A percentile compares a stretch with the other conserved stretches of the same genome.
Evolutionary conservation across 53 echinoderm and acorn worm species (phyloP).

Genomic region (Paelopatides confundens): DNA sequence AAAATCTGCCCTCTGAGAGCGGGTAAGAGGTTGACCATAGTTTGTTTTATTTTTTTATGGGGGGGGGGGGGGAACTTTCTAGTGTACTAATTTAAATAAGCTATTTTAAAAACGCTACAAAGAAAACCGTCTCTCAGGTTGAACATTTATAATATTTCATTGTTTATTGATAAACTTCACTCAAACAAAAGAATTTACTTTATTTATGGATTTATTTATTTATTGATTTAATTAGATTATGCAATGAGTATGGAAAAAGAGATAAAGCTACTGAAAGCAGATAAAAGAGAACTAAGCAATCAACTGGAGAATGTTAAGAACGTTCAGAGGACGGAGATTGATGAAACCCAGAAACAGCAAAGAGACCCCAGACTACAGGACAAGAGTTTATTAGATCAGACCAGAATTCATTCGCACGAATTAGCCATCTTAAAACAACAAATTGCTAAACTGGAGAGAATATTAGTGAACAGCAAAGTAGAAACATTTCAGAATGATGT

Average conservation of each 20-base stretch:
- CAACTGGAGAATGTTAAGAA: conserved; percentile 24
- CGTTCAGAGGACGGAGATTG: conserved; percentile 1
- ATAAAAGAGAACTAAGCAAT: conserved; percentile 70
- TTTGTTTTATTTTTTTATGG: no score
- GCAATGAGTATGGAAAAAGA: conserved; percentile 80
- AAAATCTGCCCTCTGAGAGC: no score
- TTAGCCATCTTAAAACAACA: conserved; percentile 63
- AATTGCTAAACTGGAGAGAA: conserved; percentile 73
- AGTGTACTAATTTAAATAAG: no score
- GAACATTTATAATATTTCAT: neutral
- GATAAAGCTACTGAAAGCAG: conserved; percentile 77
- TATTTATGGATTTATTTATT: no score
- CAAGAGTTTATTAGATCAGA: conserved; percentile 64
- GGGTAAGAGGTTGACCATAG: no score
- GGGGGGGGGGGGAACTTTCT: no score
- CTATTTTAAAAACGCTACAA: neutral
- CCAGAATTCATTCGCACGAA: conserved; percentile 71
- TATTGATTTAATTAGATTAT: conserved; percentile 64
- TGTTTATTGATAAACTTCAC: neutral
- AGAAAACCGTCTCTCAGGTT: neutral
- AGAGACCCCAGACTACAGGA: neutral
- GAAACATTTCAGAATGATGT: neutral
- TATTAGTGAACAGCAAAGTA: conserved; percentile 35
- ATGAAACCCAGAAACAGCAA: conserved; percentile 40
- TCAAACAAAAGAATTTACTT: no score